Base-by-base conservation (phyloP, 2,888 invertebrate genomes). In the Hipparchia sbordonii region DNA sequence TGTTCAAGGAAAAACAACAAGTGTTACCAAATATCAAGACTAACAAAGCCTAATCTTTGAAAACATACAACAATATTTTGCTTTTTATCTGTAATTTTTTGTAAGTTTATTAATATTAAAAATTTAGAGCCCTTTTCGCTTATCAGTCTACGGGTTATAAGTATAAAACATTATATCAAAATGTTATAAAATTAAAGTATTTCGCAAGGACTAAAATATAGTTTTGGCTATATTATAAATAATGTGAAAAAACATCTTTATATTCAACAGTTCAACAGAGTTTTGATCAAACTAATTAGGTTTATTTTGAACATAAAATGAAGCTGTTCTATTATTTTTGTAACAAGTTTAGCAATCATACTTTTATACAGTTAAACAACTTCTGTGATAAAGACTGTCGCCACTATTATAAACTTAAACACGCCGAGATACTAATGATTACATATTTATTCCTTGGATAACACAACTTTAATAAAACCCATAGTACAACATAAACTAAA, bases 301-400 rank as follows among this genome's bases (percentile, higher is more conserved):
- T 23, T 23, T 23, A 57, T 51, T 6, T 13, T 13, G 6, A 9
- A 63, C 48, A n/a, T 48, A 63, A 62, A 63, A 63, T 63, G 63
- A 48, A 48, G 8, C 45, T 8, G 23, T 23, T 23, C 23, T 39
- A 9, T 39, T 60, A 46, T 48, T 48, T 7, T 13, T 13, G 13
- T 46, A 48, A 4, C 63, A 63, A 63, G 48, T 23, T 48, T 62
- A 62, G 63, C 48, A 48, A 63, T 39, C 39, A 39, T 39, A 39
- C 39, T 39, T 4, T 9, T 13, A 13, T 62, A 48, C 62, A 62
- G 62, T 62, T 48, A 2, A 7, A 62, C 48, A 23, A 13, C 13
- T n/a, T 48, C 12, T 39, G n/a, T 39, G 8, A n/a, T 6, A 1
- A 13, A 62, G 3, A 8, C 39, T 39, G 8, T 45, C 13, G 9